Percentiles rank a stretch among this genome's conserved stretches.
Conservation (phyloP, 2,797 vertebrate species). For the Ctenochaetus hawaiiensis region DNA sequence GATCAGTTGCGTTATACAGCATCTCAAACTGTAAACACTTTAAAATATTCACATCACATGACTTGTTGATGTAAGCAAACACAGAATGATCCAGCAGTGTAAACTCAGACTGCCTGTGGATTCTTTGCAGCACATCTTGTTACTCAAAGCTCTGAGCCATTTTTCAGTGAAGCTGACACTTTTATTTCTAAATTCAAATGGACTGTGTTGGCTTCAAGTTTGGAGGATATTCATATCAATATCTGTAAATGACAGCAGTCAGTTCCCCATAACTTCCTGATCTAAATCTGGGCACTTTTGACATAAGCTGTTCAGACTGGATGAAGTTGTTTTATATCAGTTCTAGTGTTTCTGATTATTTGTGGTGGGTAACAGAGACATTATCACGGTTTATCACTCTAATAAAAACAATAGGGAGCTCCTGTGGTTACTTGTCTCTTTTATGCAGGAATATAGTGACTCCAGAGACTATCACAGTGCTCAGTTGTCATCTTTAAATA, state of each 20-base stretch:
- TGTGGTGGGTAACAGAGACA: not conserved
- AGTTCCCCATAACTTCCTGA: not conserved
- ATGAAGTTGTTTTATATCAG: too few species aligned
- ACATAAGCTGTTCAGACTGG: too few species aligned
- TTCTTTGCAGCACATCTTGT: slow-evolving; percentile 19
- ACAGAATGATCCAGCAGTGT: not conserved
- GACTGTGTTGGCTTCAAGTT: slow-evolving; percentile 12
- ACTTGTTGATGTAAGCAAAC: slow-evolving; percentile 3
- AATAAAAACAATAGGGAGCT: not conserved
- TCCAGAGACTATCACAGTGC: not conserved
- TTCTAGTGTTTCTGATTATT: not conserved
- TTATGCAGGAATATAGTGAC: not conserved
- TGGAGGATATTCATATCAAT: slow-evolving; percentile 19
- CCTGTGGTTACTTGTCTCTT: not conserved
- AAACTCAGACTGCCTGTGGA: slow-evolving; percentile 13
- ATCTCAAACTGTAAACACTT: not conserved
- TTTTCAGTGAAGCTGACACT: slow-evolving; percentile 31
- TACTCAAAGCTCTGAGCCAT: slow-evolving; percentile 38
- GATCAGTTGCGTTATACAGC: not conserved
- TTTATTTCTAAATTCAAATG: slow-evolving; percentile 36
- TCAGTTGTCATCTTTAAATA: slow-evolving; percentile 14
- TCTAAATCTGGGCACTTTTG: not conserved
- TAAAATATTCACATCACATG: not conserved
- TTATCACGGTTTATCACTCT: not conserved
- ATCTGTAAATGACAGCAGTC: slow-evolving; percentile 2